Conservation (phyloP, 2,888 invertebrate species). For the Drosophila macrothrix region DNA sequence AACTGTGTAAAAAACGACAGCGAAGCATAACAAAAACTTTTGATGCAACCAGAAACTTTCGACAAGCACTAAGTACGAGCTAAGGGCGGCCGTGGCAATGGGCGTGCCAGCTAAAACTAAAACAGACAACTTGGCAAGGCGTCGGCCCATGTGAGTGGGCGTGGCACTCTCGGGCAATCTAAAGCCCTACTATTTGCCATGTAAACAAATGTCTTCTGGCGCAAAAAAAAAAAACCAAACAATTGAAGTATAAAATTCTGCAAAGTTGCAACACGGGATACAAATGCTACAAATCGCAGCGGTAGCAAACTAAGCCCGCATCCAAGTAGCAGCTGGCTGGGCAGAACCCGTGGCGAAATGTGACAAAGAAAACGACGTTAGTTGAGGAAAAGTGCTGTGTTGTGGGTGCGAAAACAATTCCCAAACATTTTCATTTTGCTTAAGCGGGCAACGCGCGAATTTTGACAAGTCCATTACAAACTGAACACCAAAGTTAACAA, state of each 20-base stretch:
- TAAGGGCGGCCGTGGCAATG: constrained; percentile 12
- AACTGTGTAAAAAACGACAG: constrained; percentile 63
- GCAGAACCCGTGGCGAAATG: constrained; percentile 52
- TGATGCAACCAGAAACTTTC: constrained; percentile 74
- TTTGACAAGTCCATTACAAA: constrained; percentile 52
- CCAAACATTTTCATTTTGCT: constrained; percentile 33
- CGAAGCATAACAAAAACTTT: constrained; percentile 75
- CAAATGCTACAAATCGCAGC: constrained; percentile 43
- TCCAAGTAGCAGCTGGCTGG: constrained; percentile 40
- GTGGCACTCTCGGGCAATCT: constrained; percentile 19
- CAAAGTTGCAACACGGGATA: constrained; percentile 37
- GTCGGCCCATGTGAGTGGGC: constrained; percentile 29
- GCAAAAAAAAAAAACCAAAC: constrained; percentile 56
- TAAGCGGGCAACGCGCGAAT: constrained; percentile 49
- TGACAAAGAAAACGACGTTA: constrained; percentile 46
- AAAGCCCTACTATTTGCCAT: constrained; percentile 63
- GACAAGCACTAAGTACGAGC: constrained; percentile 36
- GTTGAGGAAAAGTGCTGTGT: constrained; percentile 7
- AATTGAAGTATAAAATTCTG: constrained; percentile 72
- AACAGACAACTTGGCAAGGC: constrained; percentile 31
- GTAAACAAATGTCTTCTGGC: constrained; percentile 79
- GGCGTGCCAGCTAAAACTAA: constrained; percentile 58
- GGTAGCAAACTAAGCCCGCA: constrained; percentile 63
- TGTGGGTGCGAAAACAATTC: constrained; percentile 22
- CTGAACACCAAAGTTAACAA: constrained; percentile 33